A percentile compares a stretch with the other conserved stretches of the same genome.
Evolutionary conservation across 2,888 invertebrate species (phyloP).

Genomic region (Lamellibrachia satsuma): DNA sequence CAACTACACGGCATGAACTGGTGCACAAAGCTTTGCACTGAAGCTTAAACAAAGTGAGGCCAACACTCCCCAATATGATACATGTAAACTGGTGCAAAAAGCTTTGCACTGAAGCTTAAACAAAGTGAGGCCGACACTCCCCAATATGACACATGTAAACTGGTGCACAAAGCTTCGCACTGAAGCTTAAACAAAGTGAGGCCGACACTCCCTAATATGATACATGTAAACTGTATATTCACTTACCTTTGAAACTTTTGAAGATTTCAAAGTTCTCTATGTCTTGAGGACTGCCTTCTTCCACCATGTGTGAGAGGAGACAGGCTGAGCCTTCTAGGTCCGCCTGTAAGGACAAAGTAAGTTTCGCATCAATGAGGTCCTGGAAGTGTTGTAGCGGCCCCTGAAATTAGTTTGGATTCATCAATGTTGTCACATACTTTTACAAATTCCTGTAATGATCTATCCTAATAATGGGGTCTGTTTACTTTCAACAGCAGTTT

Average conservation of each 20-base stretch:
- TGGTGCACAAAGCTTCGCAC: no score
- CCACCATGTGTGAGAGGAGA: conserved; percentile 1
- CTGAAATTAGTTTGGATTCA: neutral
- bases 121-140: no score
- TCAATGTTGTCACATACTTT: neutral
- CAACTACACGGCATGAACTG: no score
- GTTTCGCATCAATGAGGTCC: neutral
- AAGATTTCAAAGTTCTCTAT: conserved; percentile 43
- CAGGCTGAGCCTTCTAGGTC: conserved; percentile 25
- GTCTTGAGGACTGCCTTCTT: conserved; percentile 36
- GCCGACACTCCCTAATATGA: neutral
- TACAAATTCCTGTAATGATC: neutral
- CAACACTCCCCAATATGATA: no score
- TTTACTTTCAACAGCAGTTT: neutral
- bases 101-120: no score
- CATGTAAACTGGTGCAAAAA: no score
- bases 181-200: neutral
- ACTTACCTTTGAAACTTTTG: conserved; percentile 38
- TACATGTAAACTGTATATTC: neutral
- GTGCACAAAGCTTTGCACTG: no score
- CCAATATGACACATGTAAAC: no score
- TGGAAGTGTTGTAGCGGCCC: neutral
- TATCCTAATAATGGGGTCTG: neutral
- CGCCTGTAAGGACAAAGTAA: conserved; percentile 20
- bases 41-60: no score